Evolutionary conservation across 2,888 invertebrate species (phyloP), one percentile per base, ranked within the genome.

Genomic region (Spicauda simplicius): DNA sequence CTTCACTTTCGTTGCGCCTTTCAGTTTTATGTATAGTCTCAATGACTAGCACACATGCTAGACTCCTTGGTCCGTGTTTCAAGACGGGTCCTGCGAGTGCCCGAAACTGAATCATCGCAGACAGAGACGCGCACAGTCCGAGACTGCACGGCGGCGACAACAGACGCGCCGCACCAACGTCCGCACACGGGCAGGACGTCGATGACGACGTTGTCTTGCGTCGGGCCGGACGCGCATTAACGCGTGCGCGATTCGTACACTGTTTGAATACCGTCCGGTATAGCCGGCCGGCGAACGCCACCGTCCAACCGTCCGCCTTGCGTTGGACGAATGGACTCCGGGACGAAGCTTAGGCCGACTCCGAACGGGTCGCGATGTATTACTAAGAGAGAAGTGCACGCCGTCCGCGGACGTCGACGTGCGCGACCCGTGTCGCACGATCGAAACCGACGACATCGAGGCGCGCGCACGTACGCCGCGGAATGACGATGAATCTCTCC

Each of bases 1-100:
- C 86, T 94, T 95, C 88, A 94, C 95, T 95, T 95, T 96, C 95
- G 94, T 94, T 96, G 74, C 94, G 95, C 95, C 94, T 94, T 90
- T 93, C 87, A 94, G 94, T 94, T 94, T 91, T 70, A 56, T 62
- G 61, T 60, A 80, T 73, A 74, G 76, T 88, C 94, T 94, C 94
- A 93, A 93, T 94, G 94, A 95, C 95, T 96, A 91, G 95, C 95
- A 94, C 91, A 95, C 94, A 94, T 94, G 95, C 78, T 80, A 81
- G 80, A 81, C 83, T 83, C 83, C 82, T 81, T 82, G 82, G 82
- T 83, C 82, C 83, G 83, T 82, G 82, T 82, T 82, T 83, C 95
- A 95, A 96, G 95, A 95, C 95, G 95, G 95, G 95, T 95, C 95
- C 94, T 91, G 92, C 88, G 87, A 91, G 86, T 84, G 57, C 64